Base-by-base conservation (phyloP, 2,888 invertebrate genomes). In the Gastrophysa polygoni region DNA sequence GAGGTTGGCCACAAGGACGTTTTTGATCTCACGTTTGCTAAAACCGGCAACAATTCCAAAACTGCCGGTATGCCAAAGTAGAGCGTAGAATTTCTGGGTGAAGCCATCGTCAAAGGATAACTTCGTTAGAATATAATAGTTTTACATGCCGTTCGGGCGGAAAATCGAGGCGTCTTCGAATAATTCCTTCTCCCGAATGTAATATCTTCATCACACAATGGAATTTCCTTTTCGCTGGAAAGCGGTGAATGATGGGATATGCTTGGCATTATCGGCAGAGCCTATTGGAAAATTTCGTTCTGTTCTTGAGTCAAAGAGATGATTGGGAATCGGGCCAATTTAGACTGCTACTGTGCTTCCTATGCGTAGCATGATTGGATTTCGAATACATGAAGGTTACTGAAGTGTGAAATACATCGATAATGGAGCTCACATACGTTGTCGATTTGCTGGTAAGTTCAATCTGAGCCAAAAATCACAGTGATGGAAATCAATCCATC, bases 51-150 rank as follows among this genome's bases (percentile, higher is more conserved):
- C 54, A 34, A 54, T 54, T 34, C 43, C 43, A 43, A 43, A 54
- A 54, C 54, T 24, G 43, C 43, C 43, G 43, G 54, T 43, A 54
- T 54, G 38, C 38, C 32, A 38, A n/a, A 38, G 38, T n/a, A 54
- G 43, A 24, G 14, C 32, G 50, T 32, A 4, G 50, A 50, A 50
- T 16, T 32, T 43, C 43, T 16, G 24, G 24, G n/a, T n/a, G 7
- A 43, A 43, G 21, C 14, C 43, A 38, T 38, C 34, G 49, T 58
- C 67, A 67, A 63, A 64, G 67, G 67, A 62, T 63, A 59, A 64
- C 67, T 67, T 66, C 58, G 67, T 64, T 64, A 57, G 61, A 63
- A 63, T 61, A 60, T 67, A 64, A 67, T 63, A 59, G 61, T 65
- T 68, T 63, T 61, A 59, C 51, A 55, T 56, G 57, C 65, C 63